A percentile compares a stretch with the other conserved stretches of the same genome.
These are phyloP conservation scores for Otolemur crassicaudatus DNA, from an alignment of 2,797 vertebrate species.

Conservation along the genomic window DNA sequence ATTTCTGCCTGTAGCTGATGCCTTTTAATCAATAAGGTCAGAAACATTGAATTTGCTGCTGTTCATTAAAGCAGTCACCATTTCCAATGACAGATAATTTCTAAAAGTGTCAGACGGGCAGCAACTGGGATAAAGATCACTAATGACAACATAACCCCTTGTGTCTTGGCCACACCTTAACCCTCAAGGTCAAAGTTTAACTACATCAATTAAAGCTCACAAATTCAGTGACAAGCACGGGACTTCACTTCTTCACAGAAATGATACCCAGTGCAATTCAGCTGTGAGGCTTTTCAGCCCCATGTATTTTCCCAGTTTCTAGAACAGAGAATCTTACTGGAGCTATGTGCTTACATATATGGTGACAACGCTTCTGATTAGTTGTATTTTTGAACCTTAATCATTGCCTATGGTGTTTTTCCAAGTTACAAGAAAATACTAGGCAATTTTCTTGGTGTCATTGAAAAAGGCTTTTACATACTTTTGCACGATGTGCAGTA, in stretches of 20 bases:
- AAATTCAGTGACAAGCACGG: not conserved
- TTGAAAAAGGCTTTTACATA: conserved; percentile 11
- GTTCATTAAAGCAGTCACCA: conserved; percentile 36
- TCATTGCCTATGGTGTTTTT: not conserved
- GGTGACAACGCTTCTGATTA: not conserved
- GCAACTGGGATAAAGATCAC: not conserved
- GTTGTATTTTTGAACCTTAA: not conserved
- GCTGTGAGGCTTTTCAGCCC: not conserved
- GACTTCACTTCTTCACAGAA: conserved; percentile 24
- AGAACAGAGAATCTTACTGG: not conserved
- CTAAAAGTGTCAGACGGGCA: conserved; percentile 36
- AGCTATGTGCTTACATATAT: not conserved
- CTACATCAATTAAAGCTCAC: conserved; percentile 19
- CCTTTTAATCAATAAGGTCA: conserved; percentile 55
- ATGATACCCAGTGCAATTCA: not conserved
- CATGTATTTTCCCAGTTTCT: not conserved
- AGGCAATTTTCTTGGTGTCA: not conserved
- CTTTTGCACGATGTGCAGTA: not conserved
- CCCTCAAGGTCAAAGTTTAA: conserved; percentile 32
- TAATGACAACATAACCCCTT: not conserved
- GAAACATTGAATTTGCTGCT: conserved; percentile 19
- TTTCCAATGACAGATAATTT: conserved; percentile 32
- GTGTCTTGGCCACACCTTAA: not conserved
- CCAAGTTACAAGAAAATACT: not conserved
- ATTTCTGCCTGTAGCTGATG: conserved; percentile 31